Percentiles rank a stretch among this genome's conserved stretches.
Conservation (phyloP, 1,140 invertebrate genomes). For the Rhopalosiphum maidis region DNA sequence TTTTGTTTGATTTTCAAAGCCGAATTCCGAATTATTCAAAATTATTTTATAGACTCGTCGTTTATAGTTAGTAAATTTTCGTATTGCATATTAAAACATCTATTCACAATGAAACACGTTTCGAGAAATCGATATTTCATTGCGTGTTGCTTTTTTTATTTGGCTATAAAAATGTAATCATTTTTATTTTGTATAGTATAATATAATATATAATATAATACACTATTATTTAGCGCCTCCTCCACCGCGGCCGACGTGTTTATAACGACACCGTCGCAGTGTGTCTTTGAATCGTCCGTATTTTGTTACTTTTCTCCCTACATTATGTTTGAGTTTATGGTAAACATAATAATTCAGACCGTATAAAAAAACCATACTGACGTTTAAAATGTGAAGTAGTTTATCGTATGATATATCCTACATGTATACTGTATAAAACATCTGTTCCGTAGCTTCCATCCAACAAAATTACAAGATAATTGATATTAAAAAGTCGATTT, state of each 20-base stretch:
- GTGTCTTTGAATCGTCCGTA: neutral
- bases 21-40: conserved; percentile 16
- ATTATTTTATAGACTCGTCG: conserved; percentile 40
- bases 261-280: neutral
- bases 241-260: neutral
- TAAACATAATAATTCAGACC: neutral
- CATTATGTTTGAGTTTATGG: neutral
- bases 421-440: neutral
- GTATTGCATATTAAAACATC: conserved; percentile 34
- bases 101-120: conserved; percentile 48
- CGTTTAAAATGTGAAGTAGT: neutral
- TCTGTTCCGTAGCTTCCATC: neutral
- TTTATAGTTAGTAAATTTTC: conserved; percentile 46
- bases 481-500: neutral
- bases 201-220: neutral
- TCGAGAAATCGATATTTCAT: conserved; percentile 53
- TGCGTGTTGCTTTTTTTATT: conserved; percentile 40
- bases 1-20: conserved; percentile 37
- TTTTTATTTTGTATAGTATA: conserved; percentile 26
- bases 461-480: neutral
- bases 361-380: conserved; percentile 6
- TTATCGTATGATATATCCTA: neutral
- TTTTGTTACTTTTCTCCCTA: neutral
- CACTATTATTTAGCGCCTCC: conserved; percentile 28
- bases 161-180: conserved; percentile 49